Percentiles rank a stretch among this genome's conserved stretches.
phyloP scores from a whole-genome alignment of 1,140 invertebrate species.

The Drosophila eugracilis region DNA sequence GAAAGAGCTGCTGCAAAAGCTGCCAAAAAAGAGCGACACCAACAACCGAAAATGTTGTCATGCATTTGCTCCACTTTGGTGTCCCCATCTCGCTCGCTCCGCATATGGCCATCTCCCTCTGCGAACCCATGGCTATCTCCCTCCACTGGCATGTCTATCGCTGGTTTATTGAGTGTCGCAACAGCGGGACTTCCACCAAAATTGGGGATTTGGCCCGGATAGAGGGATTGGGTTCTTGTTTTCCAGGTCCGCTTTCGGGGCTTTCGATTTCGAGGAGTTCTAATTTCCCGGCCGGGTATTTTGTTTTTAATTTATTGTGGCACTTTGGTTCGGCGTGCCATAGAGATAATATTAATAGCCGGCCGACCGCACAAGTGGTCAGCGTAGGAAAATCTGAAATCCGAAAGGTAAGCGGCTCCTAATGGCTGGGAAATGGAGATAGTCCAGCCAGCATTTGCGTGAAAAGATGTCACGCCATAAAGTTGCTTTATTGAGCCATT shows the following conservation, averaged over 20 bases:
- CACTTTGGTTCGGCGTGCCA: slow-evolving; percentile 31
- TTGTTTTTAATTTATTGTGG: slow-evolving; percentile 50
- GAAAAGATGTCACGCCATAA: slow-evolving; percentile 52
- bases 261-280: slow-evolving; percentile 24
- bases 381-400: slow-evolving; percentile 8
- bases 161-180: slow-evolving; percentile 49
- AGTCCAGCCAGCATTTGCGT: slow-evolving; percentile 28
- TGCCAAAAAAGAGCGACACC: slow-evolving; percentile 47
- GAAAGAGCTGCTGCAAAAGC: slow-evolving; percentile 33
- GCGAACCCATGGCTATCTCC: not conserved
- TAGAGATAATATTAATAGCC: slow-evolving; percentile 52
- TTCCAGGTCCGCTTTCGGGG: slow-evolving; percentile 2
- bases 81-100: slow-evolving; percentile 1
- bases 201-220: slow-evolving; percentile 16
- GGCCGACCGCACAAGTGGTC: slow-evolving; percentile 30
- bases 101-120: slow-evolving; percentile 11
- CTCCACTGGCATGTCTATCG: slow-evolving; percentile 31
- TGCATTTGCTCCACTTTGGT: slow-evolving; percentile 45
- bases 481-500: slow-evolving; percentile 46
- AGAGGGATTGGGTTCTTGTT: slow-evolving; percentile 13
- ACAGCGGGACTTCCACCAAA: slow-evolving; percentile 25
- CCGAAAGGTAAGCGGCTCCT: slow-evolving; percentile 34
- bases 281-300: slow-evolving; percentile 32
- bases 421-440: slow-evolving; percentile 25
- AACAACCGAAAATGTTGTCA: slow-evolving; percentile 52